Evolutionary conservation across 1,140 invertebrate species (phyloP), one percentile per base, ranked within the genome.

Genomic region (Trissolcus basalis): DNA sequence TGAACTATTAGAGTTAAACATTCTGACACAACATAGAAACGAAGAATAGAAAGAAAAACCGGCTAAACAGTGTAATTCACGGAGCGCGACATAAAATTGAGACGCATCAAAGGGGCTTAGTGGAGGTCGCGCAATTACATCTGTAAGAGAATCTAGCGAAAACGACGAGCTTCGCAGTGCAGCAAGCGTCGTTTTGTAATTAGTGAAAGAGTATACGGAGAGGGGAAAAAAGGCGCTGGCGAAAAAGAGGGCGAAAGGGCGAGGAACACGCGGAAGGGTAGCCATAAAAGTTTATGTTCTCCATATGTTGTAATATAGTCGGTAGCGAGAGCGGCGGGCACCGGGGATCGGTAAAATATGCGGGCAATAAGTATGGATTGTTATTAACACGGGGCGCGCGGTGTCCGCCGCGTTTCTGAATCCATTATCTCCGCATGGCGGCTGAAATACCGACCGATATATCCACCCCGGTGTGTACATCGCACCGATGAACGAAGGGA

Each of bases 231-330:
- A 63, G 61, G 60, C 53, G 60, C 39, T 70, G 69, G 68, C 43
- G 65, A 65, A 48, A 64, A 56, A 45, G 27, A 59, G 59, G 49
- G 59, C 16, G 73, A 59, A 74, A 63, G 60, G 60, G 58, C 63
- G 65, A 75, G 53, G 60, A 69, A 41, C 48, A 60, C 33, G 83
- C 83, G 85, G 86, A 87, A 88, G 85, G 85, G 86, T 87, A 83
- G 85, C 87, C 83, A 89, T 88, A 89, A 89, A 88, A 88, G 87
- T 89, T 89, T 89, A 89, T 88, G 87, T 81, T 86, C 87, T 87
- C 87, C 87, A 89, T 89, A 89, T 87, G 87, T 88, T 89, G 86
- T 88, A 89, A 88, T 89, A 88, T 87, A 89, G 85, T 88, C 83
- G 82, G 81, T 83, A 84, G 81, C 79, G 84, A 83, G 84, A 81